Conservation (phyloP, 2,797 vertebrate genomes). For the Melanotaenia pygmaea region DNA sequence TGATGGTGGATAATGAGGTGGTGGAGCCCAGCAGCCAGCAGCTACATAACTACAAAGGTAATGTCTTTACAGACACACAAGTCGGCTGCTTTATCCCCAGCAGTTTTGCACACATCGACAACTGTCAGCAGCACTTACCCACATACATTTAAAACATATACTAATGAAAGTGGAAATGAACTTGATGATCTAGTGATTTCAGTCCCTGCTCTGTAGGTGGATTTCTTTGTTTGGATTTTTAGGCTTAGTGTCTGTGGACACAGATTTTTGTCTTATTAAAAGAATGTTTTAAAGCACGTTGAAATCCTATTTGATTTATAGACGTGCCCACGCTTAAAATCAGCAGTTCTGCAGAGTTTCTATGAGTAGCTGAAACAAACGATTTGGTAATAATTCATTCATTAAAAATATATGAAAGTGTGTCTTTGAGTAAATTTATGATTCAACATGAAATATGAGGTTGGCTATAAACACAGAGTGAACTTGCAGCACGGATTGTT, state of each 20-base stretch:
- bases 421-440: neutral
- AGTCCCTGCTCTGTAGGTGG: neutral
- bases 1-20: conserved; percentile 87
- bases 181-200: neutral
- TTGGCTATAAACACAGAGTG: neutral
- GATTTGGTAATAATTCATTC: neutral
- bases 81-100: neutral
- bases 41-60: conserved; percentile 91
- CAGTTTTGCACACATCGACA: neutral
- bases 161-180: neutral
- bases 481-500: neutral
- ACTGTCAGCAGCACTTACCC: neutral
- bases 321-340: neutral
- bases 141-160: neutral
- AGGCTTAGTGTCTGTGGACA: neutral
- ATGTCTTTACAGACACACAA: neutral
- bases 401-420: neutral
- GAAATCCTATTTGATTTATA: neutral
- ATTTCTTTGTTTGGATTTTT: neutral
- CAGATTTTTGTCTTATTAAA: neutral
- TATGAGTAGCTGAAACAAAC: neutral
- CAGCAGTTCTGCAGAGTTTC: conserved; percentile 1
- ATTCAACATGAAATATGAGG: neutral
- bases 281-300: neutral
- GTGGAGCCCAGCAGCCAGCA: conserved; percentile 91